Percentiles rank a stretch among this genome's conserved stretches.
Conservation (phyloP, 2,113 vertebrate species). For the Spheniscus mendiculus region DNA sequence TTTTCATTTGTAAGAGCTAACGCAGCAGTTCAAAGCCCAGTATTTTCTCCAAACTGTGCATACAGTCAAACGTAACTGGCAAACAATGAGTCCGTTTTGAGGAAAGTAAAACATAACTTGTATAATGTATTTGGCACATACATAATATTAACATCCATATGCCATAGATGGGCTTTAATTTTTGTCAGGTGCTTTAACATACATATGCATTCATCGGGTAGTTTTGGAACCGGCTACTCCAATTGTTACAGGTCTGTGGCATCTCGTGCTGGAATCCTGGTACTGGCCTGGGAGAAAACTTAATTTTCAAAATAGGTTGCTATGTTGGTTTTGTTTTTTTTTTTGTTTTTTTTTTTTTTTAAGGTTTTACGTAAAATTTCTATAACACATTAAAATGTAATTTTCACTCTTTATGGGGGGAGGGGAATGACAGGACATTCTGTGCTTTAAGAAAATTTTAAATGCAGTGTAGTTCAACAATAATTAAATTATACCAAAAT, state of each 20-base stretch:
- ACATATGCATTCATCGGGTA: not conserved
- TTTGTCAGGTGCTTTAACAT: not conserved
- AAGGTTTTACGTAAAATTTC: not conserved
- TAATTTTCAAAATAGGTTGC: not conserved
- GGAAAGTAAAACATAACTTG: not conserved
- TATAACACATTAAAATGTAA: not conserved
- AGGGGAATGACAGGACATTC: not conserved
- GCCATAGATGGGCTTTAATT: not conserved
- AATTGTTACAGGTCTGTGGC: not conserved
- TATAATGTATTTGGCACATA: not conserved
- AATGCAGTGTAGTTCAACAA: not conserved
- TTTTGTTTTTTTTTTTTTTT: not conserved
- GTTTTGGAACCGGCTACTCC: not conserved
- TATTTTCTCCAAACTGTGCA: not conserved
- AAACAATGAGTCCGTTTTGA: not conserved
- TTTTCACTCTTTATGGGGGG: not conserved
- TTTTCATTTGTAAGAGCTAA: not conserved
- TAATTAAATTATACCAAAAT: conserved; percentile 15
- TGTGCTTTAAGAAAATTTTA: not conserved
- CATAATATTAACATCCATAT: not conserved
- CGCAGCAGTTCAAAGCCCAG: not conserved
- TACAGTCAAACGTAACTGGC: not conserved
- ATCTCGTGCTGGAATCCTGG: not conserved
- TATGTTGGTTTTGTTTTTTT: too few species aligned
- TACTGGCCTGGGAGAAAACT: not conserved